These are phyloP conservation scores for Augochlora pura DNA, from an alignment of 1,140 invertebrate species.

Conservation along the genomic window DNA sequence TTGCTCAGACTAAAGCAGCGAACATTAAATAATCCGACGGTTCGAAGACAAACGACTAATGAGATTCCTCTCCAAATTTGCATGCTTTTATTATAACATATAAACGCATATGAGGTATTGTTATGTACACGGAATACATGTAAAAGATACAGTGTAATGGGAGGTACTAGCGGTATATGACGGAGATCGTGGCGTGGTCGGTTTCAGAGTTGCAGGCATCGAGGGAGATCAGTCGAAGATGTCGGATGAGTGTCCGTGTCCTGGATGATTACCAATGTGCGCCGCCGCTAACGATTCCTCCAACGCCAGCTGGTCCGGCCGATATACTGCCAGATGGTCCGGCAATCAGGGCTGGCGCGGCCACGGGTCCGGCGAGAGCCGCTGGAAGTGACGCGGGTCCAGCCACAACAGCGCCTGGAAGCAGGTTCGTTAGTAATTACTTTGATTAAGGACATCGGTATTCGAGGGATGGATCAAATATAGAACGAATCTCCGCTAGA, in stretches of 20 bases:
- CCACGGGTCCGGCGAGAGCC: conserved; percentile 71
- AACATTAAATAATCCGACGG: neutral
- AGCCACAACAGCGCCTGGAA: conserved; percentile 69
- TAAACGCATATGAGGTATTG: conserved; percentile 44
- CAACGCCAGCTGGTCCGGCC: conserved; percentile 68
- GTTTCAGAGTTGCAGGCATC: conserved; percentile 55
- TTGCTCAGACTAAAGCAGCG: neutral
- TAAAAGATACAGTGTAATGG: conserved; percentile 37
- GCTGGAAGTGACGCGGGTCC: conserved; percentile 72
- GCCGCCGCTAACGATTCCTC: conserved; percentile 61
- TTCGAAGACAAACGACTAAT: neutral
- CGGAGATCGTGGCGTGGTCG: conserved; percentile 69
- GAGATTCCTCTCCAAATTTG: conserved; percentile 42
- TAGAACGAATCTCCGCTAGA: no score
- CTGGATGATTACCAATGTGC: conserved; percentile 59
- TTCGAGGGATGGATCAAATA: no score
- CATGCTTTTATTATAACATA: conserved; percentile 67
- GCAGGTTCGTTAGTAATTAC: neutral
- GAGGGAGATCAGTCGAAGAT: conserved; percentile 64
- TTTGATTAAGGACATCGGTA: neutral
- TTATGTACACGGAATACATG: conserved; percentile 61
- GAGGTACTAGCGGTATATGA: conserved; percentile 73
- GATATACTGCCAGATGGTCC: conserved; percentile 76
- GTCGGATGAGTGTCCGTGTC: conserved; percentile 17
- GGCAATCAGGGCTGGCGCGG: conserved; percentile 74